Evolutionary conservation across 2,888 invertebrate species (phyloP), one percentile per base, ranked within the genome.

Genomic region (Oligia fasciuncula): DNA sequence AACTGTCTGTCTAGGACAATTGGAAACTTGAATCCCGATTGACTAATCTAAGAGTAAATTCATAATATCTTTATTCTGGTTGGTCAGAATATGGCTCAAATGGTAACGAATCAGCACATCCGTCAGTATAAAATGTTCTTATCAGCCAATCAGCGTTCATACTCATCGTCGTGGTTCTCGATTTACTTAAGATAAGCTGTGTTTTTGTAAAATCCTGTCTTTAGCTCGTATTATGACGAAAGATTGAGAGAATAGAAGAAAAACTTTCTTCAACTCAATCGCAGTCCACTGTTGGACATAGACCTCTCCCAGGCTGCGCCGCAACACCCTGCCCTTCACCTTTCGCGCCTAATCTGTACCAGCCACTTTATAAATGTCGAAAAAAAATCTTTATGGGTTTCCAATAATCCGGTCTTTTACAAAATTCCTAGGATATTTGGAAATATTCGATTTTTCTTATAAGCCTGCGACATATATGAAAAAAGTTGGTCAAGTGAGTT

Each of bases 401-500:
- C 29, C 69, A 69, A 35, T 2, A 69, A 23, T 29, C 23, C 3
- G 3, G 23, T 0, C 23, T 70, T 23, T 9, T 54, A 14, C 9
- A 40, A 57, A 40, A 11, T 0, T n/a, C 2, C 17, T 71, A 71
- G 71, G 4, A 43, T 6, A 19, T 60, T n/a, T 1, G 4, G 4
- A 19, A 13, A 19, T 0, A 43, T 19, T 60, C n/a, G 13, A 13
- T n/a, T 60, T 23, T 19, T n/a, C 11, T 1, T 8, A 40, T 3
- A n/a, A n/a, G 0, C 11, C n/a, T 43, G 71, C n/a, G 11, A 71
- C 71, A 19, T 40, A 19, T 79, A 79, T 79, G 81, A 88, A 87
- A 88, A 87, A 88, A 87, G 76, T 81, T 85, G 81, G 88, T 84
- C 88, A 87, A 88, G 88, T 88, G 88, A 76, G 72, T 82, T 68